These are phyloP conservation scores for Vombatus ursinus DNA, from an alignment of 2,113 vertebrate species.

Conservation along the genomic window DNA sequence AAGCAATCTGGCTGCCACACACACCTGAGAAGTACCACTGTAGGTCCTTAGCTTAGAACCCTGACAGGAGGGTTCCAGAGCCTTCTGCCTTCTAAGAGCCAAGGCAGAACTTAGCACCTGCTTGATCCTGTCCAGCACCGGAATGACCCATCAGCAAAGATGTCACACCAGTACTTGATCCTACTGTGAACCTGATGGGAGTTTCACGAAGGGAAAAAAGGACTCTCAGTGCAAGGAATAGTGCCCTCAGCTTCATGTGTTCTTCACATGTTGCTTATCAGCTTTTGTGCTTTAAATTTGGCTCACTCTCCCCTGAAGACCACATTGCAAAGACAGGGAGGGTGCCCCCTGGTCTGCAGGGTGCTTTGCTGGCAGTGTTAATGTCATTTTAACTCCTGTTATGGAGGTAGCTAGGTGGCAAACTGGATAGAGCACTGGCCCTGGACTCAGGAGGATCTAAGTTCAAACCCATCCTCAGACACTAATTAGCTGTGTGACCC, in stretches of 20 bases:
- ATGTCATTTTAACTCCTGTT: too few species aligned
- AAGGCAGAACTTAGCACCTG: background rate
- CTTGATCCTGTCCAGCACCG: background rate
- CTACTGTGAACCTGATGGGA: background rate
- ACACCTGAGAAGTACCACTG: background rate
- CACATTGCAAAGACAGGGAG: background rate
- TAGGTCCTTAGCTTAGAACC: background rate
- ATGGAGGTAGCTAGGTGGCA: too few species aligned
- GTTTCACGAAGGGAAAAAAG: too few species aligned
- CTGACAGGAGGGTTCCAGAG: background rate
- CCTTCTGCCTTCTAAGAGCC: background rate
- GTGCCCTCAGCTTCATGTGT: too few species aligned
- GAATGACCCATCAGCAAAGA: background rate
- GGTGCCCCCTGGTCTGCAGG: background rate
- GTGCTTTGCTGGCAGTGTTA: background rate
- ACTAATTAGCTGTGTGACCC: background rate
- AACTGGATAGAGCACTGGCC: too few species aligned
- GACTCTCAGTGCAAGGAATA: too few species aligned
- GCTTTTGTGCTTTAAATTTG: background rate
- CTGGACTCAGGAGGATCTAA: too few species aligned
- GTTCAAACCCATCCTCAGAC: too few species aligned
- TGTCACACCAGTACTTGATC: background rate
- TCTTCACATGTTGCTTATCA: too few species aligned
- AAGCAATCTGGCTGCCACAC: accelerated
- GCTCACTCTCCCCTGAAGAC: background rate